phyloP scores from a whole-genome alignment of 2,797 vertebrate genomes.

The Argentina silus region DNA sequence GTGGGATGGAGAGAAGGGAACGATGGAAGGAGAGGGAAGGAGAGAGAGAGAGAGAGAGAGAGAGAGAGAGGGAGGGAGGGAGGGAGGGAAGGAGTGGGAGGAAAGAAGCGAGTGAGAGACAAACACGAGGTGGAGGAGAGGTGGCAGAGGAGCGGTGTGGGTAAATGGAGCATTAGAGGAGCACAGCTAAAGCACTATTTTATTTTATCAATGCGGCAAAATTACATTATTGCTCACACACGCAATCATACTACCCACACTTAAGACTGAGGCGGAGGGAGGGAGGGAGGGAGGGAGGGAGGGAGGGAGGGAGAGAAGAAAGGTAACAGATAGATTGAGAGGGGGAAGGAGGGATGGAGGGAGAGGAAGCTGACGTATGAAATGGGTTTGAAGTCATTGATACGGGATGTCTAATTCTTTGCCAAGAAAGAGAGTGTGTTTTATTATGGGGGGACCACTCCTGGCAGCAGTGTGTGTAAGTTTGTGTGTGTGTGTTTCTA shows the following conservation, averaged over 20 bases:
- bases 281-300: slow-evolving; percentile 30
- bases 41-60: slow-evolving; percentile 11
- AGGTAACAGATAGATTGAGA: slow-evolving; percentile 45
- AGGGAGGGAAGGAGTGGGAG: slow-evolving; percentile 9
- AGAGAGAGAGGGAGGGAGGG: slow-evolving; percentile 6
- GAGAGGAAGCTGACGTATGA: slow-evolving; percentile 56
- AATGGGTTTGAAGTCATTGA: slow-evolving; percentile 96
- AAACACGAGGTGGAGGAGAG: slow-evolving; percentile 82
- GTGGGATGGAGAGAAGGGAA: slow-evolving; percentile 1
- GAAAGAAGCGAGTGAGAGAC: slow-evolving; percentile 9
- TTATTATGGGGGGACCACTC: slow-evolving; percentile 80
- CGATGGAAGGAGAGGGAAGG: slow-evolving; percentile 6
- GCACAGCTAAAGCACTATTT: slow-evolving; percentile 99
- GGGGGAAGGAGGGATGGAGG: slow-evolving; percentile 67
- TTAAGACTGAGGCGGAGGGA: slow-evolving; percentile 73
- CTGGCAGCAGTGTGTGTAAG: not conserved
- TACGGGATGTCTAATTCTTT: slow-evolving; percentile 96
- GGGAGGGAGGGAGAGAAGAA: slow-evolving; percentile 28
- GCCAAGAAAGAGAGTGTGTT: slow-evolving; percentile 79
- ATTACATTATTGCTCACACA: slow-evolving; percentile 98
- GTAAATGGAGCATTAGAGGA: slow-evolving; percentile 99
- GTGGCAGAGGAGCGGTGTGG: slow-evolving; percentile 92
- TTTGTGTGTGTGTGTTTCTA: slow-evolving; percentile 39
- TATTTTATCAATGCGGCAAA: slow-evolving; percentile 99
- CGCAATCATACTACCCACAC: slow-evolving; percentile 99